Conservation (phyloP, 2,113 vertebrate genomes). For the Rallus limicola region DNA sequence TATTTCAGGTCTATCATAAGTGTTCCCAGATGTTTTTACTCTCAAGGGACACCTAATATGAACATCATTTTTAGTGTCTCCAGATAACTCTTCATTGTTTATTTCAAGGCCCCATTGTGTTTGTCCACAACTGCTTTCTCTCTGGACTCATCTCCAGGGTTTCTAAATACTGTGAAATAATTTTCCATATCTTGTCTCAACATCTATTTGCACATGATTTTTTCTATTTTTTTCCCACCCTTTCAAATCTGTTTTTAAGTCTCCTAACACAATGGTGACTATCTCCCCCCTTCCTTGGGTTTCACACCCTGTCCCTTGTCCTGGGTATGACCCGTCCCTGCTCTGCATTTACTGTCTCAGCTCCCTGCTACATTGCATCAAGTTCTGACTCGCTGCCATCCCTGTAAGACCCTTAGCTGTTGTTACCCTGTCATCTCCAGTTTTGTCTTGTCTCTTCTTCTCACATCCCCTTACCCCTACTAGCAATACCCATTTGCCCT, state of each 20-base stretch:
- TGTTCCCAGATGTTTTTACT: neutral
- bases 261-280: neutral
- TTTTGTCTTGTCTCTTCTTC: neutral
- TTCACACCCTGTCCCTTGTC: neutral
- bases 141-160: neutral
- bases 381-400: neutral
- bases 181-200: neutral
- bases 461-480: neutral
- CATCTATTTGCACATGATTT: accelerated
- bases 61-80: too few relatives aligned
- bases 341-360: neutral
- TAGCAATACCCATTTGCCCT: neutral
- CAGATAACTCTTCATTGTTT: neutral
- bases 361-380: neutral
- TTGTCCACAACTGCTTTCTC: neutral
- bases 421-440: neutral
- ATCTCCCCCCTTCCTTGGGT: neutral
- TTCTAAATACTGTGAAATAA: neutral
- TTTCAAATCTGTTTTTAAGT: neutral
- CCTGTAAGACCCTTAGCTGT: neutral
- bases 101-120: neutral
- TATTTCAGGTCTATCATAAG: neutral
- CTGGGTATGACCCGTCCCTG: neutral
- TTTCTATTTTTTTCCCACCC: neutral
- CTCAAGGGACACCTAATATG: neutral